A percentile compares a stretch with the other conserved stretches of the same genome.
Evolutionary conservation across 2,888 invertebrate genomes (phyloP).

Genomic region (Drosophila emarginata): DNA sequence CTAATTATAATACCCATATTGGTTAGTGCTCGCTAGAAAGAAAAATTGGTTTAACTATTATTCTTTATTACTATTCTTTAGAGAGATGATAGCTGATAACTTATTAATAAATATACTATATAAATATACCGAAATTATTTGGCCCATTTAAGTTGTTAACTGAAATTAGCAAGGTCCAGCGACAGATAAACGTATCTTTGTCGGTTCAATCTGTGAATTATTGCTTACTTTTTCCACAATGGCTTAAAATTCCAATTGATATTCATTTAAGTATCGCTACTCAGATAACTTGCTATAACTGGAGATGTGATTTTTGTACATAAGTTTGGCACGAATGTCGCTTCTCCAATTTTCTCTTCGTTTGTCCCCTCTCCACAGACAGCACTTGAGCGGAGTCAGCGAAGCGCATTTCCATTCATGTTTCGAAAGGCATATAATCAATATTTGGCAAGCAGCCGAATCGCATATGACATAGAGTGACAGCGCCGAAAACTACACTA

Average conservation of each 20-base stretch:
- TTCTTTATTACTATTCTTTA: too few species aligned
- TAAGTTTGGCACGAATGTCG: slow-evolving; percentile 63
- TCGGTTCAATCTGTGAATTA: slow-evolving; percentile 8
- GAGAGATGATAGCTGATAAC: too few species aligned
- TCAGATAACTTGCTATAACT: slow-evolving; percentile 13
- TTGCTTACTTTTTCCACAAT: slow-evolving; percentile 4
- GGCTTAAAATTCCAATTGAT: background rate
- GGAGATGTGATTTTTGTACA: slow-evolving; percentile 42
- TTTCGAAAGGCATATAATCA: slow-evolving; percentile 66
- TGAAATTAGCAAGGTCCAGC: slow-evolving; percentile 31
- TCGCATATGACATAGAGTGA: slow-evolving; percentile 72
- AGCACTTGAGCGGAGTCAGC: slow-evolving; percentile 53
- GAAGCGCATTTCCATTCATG: slow-evolving; percentile 74
- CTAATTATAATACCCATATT: too few species aligned
- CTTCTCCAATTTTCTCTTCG: slow-evolving; percentile 58
- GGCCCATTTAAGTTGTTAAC: slow-evolving; percentile 63
- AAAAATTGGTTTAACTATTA: too few species aligned
- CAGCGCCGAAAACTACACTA: slow-evolving; percentile 56
- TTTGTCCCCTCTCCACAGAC: background rate
- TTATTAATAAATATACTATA: too few species aligned
- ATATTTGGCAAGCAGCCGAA: slow-evolving; percentile 73
- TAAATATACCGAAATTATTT: too few species aligned
- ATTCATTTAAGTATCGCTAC: background rate
- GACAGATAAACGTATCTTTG: background rate
- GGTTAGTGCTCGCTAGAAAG: too few species aligned